Base-by-base conservation (phyloP, 2,888 invertebrate species). In the Xestia ashworthii region DNA sequence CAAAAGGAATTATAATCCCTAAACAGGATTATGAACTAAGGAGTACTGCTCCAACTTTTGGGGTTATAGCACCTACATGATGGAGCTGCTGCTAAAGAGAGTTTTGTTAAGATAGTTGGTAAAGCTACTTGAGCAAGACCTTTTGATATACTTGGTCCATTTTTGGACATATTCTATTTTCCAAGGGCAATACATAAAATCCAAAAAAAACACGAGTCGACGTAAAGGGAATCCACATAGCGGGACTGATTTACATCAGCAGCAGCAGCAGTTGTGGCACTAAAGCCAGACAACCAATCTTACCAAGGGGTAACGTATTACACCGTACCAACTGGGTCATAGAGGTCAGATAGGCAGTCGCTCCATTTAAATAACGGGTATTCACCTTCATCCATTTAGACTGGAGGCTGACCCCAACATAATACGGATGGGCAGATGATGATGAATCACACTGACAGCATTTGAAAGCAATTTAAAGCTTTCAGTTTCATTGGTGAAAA, bases 1-100 rank as follows among this genome's bases (percentile, higher is more conserved):
- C 76, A 64, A 79, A 77, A 72, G 76, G 78, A 73, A 74, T 75
- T 75, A 74, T 82, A 74, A 76, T 76, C 77, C 79, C 73, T 74
- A 71, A 74, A 81, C 70, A 78, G 70, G 75, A 80, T 81, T 76
- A 83, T 81, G 72, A 74, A 76, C 67, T 74, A 64, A 66, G 76
- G 77, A 85, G 70, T 68, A 55, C 58, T 62, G 32, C 64, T 65
- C 58, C 22, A 82, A 80, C 60, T 79, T 79, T 75, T 64, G 71
- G 70, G 76, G 70, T 38, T 64, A 65, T 46, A 73, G 41, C 32
- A 60, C 60, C 53, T 69, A 65, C 65, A 82, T 67, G 38, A 72
- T 38, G 38, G 14, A 64, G 32, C 12, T 44, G 44, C 44, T 44
- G 11, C 44, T 76, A 48, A 74, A 69, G 65, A 68, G 53, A 44